Conservation (phyloP, 2,113 vertebrate species). For the Sarotherodon lohbergeri region DNA sequence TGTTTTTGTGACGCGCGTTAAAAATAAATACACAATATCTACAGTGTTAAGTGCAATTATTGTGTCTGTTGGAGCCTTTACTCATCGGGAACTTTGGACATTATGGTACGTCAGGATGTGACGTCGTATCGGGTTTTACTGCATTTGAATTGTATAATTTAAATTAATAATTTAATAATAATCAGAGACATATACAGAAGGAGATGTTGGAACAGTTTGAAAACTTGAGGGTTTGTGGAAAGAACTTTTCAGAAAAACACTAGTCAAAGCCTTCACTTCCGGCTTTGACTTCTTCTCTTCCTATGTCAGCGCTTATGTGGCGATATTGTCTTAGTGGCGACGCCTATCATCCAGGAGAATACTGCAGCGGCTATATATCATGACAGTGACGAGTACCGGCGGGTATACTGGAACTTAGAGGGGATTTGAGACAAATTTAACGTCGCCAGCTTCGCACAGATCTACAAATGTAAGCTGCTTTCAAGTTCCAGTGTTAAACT, state of each 20-base stretch:
- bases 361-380: neutral
- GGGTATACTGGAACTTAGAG: fast-evolving
- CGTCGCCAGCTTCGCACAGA: neutral
- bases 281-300: neutral
- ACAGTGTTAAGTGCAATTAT: neutral
- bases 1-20: neutral
- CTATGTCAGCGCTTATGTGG: neutral
- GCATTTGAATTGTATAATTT: neutral
- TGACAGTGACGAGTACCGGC: neutral
- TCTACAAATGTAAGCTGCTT: fast-evolving
- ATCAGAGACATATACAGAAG: neutral
- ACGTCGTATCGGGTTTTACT: neutral
- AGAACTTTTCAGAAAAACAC: neutral
- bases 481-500: fast-evolving
- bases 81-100: neutral
- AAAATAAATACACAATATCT: neutral
- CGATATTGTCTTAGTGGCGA: neutral
- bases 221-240: neutral
- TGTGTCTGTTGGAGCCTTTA: neutral
- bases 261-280: fast-evolving
- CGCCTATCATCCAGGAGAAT: neutral
- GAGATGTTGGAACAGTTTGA: neutral
- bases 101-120: neutral
- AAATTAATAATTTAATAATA: fast-evolving
- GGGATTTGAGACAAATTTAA: neutral